Base-by-base conservation (phyloP, 1,140 invertebrate species). In the Carposina sasakii region DNA sequence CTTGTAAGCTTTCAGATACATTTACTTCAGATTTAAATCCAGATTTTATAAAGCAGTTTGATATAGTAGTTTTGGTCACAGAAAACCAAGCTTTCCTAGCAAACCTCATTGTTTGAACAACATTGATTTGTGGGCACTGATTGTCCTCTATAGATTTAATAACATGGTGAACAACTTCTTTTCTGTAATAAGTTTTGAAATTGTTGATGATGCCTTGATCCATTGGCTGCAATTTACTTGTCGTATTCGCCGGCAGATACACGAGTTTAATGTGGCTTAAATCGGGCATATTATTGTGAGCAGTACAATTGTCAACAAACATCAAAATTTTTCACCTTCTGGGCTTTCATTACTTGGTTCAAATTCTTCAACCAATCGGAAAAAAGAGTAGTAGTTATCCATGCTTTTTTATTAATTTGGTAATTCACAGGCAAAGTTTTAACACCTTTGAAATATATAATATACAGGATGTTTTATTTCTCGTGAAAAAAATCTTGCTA, bases 241-340 rank as follows among this genome's bases (percentile, higher is more conserved):
- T 87, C 2, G 75, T 84, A 59, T 88, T 88, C 13, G 74, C 60
- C 21, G 83, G 83, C 20, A 87, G 59, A 63, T 81, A 87, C 6
- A 36, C 6, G n/a, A n/a, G n/a, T n/a, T n/a, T n/a, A n/a, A n/a
- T n/a, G n/a, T n/a, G n/a, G n/a, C n/a, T n/a, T n/a, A n/a, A n/a
- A n/a, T n/a, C n/a, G n/a, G n/a, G n/a, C n/a, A n/a, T n/a, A n/a
- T n/a, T n/a, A n/a, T n/a, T n/a, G n/a, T n/a, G n/a, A n/a, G n/a
- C n/a, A n/a, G n/a, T n/a, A n/a, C n/a, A n/a, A n/a, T 9, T 36
- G 16, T 36, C 33, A 15, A 36, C 33, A 36, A 36, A 28, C 24
- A 28, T 28, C 6, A 28, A 6, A 12, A 28, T 36, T 36, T 36
- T 36, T 36, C 33, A 6, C 15, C 15, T 36, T 36, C 15, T 6